Evolutionary conservation across 1,140 invertebrate genomes (phyloP).

Genomic region (Coenobita brevimanus): DNA sequence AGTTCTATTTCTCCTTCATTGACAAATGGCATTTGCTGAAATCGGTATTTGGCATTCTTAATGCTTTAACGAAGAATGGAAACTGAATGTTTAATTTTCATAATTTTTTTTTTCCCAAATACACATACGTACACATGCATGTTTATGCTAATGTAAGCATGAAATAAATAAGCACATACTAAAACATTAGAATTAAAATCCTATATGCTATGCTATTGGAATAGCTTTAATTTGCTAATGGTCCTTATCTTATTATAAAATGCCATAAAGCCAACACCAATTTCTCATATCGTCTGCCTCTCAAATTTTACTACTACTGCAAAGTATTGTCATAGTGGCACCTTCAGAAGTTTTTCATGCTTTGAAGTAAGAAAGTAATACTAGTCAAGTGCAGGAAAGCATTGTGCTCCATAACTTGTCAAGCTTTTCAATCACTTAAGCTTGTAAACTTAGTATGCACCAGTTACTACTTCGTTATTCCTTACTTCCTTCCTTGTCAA

Average conservation of each 20-base stretch:
- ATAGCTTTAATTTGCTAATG: conserved; percentile 54
- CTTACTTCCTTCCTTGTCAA: conserved; percentile 67
- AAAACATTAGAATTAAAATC: conserved; percentile 8
- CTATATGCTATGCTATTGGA: conserved; percentile 44
- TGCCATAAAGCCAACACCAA: conserved; percentile 65
- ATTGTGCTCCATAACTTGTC: conserved; percentile 17
- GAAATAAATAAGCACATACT: not conserved
- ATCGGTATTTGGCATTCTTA: no score
- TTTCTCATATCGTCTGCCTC: conserved; percentile 67
- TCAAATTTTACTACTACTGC: conserved; percentile 38
- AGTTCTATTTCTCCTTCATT: no score
- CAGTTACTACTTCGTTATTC: conserved; percentile 62
- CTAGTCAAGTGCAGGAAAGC: conserved; percentile 10
- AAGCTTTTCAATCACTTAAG: conserved; percentile 4
- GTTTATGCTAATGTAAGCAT: no score
- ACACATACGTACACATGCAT: no score
- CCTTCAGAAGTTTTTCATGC: not conserved
- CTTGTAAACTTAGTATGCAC: conserved; percentile 42
- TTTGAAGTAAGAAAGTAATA: not conserved
- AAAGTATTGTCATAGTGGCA: conserved; percentile 20
- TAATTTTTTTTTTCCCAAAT: no score
- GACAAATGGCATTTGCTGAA: no score
- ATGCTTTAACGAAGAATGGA: no score
- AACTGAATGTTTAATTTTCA: no score
- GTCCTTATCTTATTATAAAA: conserved; percentile 53